Evolutionary conservation across 2,797 vertebrate species (phyloP), one percentile per base, ranked within the genome.

Genomic region (Clarias laeviceps): DNA sequence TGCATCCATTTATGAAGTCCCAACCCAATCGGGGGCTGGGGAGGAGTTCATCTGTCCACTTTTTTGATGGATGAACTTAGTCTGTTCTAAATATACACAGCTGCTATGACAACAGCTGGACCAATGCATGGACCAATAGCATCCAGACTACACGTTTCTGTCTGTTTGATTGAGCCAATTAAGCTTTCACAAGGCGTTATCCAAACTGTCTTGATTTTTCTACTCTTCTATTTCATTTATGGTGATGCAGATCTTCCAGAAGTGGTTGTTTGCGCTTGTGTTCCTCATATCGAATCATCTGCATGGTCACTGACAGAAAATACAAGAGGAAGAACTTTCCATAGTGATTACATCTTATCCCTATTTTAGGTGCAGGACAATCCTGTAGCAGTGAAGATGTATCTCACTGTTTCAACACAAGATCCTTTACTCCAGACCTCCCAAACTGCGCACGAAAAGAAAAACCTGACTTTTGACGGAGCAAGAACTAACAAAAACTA

Each of bases 71-170:
- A 77, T 81, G 88, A 90, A 89, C 88, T 91, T 90, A 88, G 87
- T 90, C 91, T 88, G 87, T 90, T 88, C 90, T 83, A 86, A 91
- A 90, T 93, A 91, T 90, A 92, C 91, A 91, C 90, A 91, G 94
- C 92, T 94, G 91, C 93, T 91, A 94, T 92, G 92, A 94, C 93
- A 94, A 94, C 92, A 92, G 24, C 59, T 40, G 37, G 61, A 45
- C 37, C 61, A 80, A 45, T 22, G 4, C 15, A 0, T 66, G 17
- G 40, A 65, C 24, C 24, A 29, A 65, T 65, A 80, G 24, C 27
- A 20, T 80, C 24, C 22, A 40, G 40, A 11, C 3, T 12, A 57
- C 65, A 69, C 7, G 18, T 56, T 68, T 81, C 62, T 32, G n/a
- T 32, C 18, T 17, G 15, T 69, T 34, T 56, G 27, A 68, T 50